Evolutionary conservation across 2,888 invertebrate species (phyloP).

Genomic region (Panzeria rudis): DNA sequence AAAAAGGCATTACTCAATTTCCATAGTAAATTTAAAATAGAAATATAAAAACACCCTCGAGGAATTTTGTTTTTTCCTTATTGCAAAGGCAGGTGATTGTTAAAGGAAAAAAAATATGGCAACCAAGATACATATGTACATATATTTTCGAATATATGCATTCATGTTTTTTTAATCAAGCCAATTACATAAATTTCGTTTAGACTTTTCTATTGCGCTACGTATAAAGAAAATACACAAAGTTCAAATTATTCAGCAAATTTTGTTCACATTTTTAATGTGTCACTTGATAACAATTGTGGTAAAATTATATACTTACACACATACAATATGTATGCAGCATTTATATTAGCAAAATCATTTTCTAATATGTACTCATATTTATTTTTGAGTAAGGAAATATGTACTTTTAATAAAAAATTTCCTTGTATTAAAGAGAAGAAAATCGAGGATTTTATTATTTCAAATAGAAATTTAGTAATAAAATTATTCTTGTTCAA

Average conservation of each 20-base stretch:
- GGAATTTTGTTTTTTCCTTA: background rate
- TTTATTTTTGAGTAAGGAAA: background rate
- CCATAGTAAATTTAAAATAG: too few relatives aligned
- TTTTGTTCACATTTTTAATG: constrained; percentile 45
- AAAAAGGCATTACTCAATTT: background rate
- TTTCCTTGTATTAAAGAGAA: background rate
- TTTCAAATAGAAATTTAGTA: background rate
- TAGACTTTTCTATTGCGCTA: background rate
- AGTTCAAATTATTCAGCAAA: constrained; percentile 16
- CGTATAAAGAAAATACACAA: background rate
- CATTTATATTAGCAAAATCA: background rate
- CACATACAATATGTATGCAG: too few relatives aligned
- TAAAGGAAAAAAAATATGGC: constrained; percentile 24
- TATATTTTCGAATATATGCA: constrained; percentile 23
- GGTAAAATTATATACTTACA: constrained; percentile 1
- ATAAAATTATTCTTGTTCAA: constrained; percentile 3
- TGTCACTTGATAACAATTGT: constrained; percentile 64
- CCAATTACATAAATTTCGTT: constrained; percentile 63
- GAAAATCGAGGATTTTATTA: background rate
- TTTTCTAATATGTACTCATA: background rate
- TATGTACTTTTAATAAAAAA: background rate
- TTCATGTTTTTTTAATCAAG: constrained; percentile 19
- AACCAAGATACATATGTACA: background rate
- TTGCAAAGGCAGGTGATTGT: constrained; percentile 55
- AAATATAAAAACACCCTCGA: background rate